Conservation (phyloP, 2,113 vertebrate genomes). For the Murina feae region DNA sequence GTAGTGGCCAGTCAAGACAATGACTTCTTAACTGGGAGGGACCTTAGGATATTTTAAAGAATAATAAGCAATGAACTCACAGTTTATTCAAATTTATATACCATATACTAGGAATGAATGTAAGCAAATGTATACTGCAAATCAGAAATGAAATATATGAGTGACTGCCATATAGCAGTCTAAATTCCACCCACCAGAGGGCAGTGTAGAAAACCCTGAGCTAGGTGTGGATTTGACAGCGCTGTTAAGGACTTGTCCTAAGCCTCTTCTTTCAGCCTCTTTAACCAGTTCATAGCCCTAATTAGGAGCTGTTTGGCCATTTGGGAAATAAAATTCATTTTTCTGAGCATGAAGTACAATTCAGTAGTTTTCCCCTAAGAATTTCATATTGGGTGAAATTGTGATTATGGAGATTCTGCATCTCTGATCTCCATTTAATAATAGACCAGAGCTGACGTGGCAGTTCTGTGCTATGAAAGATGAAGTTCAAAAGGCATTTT, state of each 20-base stretch:
- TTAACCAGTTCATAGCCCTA: neutral
- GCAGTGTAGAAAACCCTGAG: neutral
- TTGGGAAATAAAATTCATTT: conserved; percentile 4
- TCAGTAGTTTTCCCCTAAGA: neutral
- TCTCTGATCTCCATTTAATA: neutral
- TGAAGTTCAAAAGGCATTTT: neutral
- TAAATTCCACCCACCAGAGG: neutral
- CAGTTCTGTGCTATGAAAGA: neutral
- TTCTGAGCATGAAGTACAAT: neutral
- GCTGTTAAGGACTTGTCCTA: neutral
- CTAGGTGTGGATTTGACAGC: neutral
- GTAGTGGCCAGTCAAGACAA: neutral
- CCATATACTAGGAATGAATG: neutral
- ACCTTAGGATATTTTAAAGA: neutral
- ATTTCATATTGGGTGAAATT: neutral
- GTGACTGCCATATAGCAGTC: neutral
- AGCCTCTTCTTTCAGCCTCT: neutral
- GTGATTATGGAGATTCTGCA: neutral
- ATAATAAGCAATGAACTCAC: neutral
- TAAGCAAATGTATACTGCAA: neutral
- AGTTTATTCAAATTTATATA: neutral
- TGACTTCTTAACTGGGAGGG: neutral
- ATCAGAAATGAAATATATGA: neutral
- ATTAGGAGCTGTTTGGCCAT: neutral
- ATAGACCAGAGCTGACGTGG: neutral